Percentiles rank a stretch among this genome's conserved stretches.
Conservation (phyloP, 2,797 vertebrate genomes). For the Xenopus petersii region DNA sequence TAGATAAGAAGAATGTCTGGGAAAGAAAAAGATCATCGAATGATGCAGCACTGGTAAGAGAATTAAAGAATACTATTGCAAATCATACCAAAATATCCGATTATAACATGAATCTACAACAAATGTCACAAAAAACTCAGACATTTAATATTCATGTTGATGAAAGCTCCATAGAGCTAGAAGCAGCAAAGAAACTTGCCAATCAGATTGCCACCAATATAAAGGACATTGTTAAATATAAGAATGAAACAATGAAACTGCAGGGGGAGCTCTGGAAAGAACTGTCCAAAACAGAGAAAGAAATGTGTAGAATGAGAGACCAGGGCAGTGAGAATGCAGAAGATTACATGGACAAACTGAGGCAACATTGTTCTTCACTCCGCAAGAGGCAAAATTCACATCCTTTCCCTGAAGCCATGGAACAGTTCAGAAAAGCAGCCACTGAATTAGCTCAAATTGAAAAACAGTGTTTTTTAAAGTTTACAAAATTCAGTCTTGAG, state of each 20-base stretch:
- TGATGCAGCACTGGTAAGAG: constrained; percentile 41
- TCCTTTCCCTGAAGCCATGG: constrained; percentile 64
- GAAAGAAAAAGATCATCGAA: constrained; percentile 56
- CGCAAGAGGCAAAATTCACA: constrained; percentile 58
- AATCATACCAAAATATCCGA: constrained; percentile 49
- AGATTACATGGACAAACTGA: constrained; percentile 56
- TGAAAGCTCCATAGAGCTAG: constrained; percentile 65
- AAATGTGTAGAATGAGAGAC: constrained; percentile 61
- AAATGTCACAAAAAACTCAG: constrained; percentile 58
- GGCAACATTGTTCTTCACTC: constrained; percentile 57
- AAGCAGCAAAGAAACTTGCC: constrained; percentile 57
- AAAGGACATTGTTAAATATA: constrained; percentile 52
- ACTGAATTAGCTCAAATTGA: constrained; percentile 11
- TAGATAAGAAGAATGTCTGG: constrained; percentile 52
- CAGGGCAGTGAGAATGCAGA: constrained; percentile 43
- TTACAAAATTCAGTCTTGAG: constrained; percentile 72
- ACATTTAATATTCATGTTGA: constrained; percentile 64
- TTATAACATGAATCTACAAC: constrained; percentile 61
- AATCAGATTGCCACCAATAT: constrained; percentile 60
- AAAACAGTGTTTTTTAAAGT: constrained; percentile 69
- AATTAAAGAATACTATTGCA: constrained; percentile 37
- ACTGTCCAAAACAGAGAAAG: constrained; percentile 65
- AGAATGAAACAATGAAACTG: constrained; percentile 65
- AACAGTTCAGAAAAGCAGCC: constrained; percentile 65
- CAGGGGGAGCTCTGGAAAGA: constrained; percentile 69